These are phyloP conservation scores for Drosophila anceps DNA, from an alignment of 2,888 invertebrate genomes.

Conservation along the genomic window DNA sequence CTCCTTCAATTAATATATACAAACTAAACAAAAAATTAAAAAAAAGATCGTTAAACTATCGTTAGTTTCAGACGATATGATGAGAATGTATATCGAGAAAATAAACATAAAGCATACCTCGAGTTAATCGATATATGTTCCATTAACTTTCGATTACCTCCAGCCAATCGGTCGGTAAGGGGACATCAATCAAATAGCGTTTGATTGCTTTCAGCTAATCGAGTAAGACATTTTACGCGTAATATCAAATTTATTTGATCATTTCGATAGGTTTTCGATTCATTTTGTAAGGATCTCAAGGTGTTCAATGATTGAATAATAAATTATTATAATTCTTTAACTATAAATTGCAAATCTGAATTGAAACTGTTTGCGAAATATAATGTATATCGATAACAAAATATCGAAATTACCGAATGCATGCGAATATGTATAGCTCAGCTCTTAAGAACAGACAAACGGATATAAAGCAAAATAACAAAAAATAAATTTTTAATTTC, in stretches of 20 bases:
- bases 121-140: not conserved
- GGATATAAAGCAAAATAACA: too few relatives aligned
- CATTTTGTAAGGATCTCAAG: too few relatives aligned
- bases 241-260: too few relatives aligned
- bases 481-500: not conserved
- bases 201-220: not conserved
- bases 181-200: too few relatives aligned
- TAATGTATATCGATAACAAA: too few relatives aligned
- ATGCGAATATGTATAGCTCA: not conserved
- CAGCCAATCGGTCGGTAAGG: not conserved
- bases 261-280: too few relatives aligned
- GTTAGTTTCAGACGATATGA: too few relatives aligned
- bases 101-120: not conserved
- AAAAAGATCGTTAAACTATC: not conserved
- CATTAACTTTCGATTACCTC: not conserved
- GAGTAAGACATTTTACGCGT: not conserved
- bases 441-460: not conserved
- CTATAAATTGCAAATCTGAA: too few relatives aligned
- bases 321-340: too few relatives aligned
- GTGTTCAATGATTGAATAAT: too few relatives aligned
- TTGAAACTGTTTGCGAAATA: too few relatives aligned
- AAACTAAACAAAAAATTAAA: not conserved
- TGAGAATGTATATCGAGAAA: not conserved
- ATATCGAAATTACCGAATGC: not conserved
- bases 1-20: not conserved